These are phyloP conservation scores for Dioctria rufipes DNA, from an alignment of 2,888 invertebrate species.

Conservation along the genomic window DNA sequence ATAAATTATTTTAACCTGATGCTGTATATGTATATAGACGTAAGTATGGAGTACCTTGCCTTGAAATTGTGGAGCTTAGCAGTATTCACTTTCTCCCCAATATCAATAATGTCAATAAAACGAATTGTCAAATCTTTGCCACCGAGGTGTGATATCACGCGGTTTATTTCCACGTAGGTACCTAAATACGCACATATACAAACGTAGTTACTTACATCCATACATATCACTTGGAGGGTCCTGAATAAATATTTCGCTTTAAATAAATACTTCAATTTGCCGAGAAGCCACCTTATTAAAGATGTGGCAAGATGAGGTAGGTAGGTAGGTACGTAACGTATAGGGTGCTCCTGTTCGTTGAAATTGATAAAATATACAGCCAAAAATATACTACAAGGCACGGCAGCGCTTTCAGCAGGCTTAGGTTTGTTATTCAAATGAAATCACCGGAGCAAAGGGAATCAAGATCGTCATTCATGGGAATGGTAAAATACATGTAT, in stretches of 20 bases:
- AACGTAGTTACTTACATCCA: neutral
- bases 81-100: too few relatives aligned
- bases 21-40: too few relatives aligned
- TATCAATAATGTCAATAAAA: slow-evolving; percentile 12
- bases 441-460: slow-evolving; percentile 35
- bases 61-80: too few relatives aligned
- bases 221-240: slow-evolving; percentile 15
- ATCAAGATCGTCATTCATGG: slow-evolving; percentile 36
- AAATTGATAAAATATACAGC: slow-evolving; percentile 10
- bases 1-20: too few relatives aligned
- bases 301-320: slow-evolving; percentile 1
- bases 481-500: slow-evolving; percentile 23
- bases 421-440: slow-evolving; percentile 44
- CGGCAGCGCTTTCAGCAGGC: slow-evolving; percentile 29
- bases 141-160: slow-evolving; percentile 20
- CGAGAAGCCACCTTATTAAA: slow-evolving; percentile 33
- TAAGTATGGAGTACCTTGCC: too few relatives aligned
- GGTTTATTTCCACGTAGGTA: too few relatives aligned
- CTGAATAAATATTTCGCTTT: slow-evolving; percentile 19
- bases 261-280: slow-evolving; percentile 44
- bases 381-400: slow-evolving; percentile 7
- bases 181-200: too few relatives aligned
- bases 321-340: too few relatives aligned
- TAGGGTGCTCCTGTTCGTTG: neutral
- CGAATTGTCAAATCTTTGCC: slow-evolving; percentile 12